These are phyloP conservation scores for Pogonocherus hispidulus DNA, from an alignment of 2,888 invertebrate species.

Conservation along the genomic window DNA sequence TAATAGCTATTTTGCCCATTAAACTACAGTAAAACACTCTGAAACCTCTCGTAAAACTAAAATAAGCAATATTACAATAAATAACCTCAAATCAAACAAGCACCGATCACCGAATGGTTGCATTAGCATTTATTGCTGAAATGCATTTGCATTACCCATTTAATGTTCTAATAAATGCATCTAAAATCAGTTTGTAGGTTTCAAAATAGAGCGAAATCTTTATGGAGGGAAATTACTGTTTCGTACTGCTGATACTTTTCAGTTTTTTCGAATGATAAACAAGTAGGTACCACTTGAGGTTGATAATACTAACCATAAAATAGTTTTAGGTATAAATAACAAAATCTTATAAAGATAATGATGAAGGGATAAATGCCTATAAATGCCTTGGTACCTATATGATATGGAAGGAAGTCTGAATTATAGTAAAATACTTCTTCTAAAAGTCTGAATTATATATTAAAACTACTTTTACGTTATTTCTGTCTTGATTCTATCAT, in stretches of 20 bases:
- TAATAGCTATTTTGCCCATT: neutral
- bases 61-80: constrained; percentile 19
- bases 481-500: too few species aligned
- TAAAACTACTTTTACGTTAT: too few species aligned
- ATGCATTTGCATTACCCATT: constrained; percentile 44
- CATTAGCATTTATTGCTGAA: constrained; percentile 42
- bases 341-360: neutral
- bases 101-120: constrained; percentile 29
- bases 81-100: constrained; percentile 22
- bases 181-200: constrained; percentile 31
- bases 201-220: constrained; percentile 30
- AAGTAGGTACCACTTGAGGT: neutral
- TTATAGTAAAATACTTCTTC: too few species aligned
- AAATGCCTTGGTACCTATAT: too few species aligned
- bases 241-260: neutral
- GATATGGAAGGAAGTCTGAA: too few species aligned
- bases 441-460: too few species aligned
- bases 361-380: neutral
- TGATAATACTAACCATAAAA: neutral
- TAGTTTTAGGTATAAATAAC: neutral
- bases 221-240: neutral
- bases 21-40: constrained; percentile 10
- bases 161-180: constrained; percentile 34
- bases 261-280: neutral
- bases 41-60: neutral